These are phyloP conservation scores for Nymphalis polychloros DNA, from an alignment of 2,888 invertebrate species.

Conservation along the genomic window DNA sequence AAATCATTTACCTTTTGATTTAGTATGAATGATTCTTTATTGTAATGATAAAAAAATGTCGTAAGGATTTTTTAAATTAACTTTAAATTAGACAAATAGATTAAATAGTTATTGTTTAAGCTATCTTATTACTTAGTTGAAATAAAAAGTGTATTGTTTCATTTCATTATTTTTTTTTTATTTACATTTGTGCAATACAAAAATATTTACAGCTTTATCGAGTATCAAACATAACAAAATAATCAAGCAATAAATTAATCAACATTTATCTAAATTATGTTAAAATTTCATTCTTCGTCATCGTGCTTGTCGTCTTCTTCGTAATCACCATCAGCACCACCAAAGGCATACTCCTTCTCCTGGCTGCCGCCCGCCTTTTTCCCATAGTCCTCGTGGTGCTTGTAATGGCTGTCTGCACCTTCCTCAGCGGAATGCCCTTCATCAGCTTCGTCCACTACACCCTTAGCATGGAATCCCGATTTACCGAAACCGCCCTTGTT, in stretches of 20 bases:
- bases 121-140: background rate
- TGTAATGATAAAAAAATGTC: no score
- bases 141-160: background rate
- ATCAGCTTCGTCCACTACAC: constrained; percentile 76
- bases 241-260: constrained; percentile 48
- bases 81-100: no score
- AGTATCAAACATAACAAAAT: constrained; percentile 70
- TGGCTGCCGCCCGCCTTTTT: constrained; percentile 77
- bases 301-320: constrained; percentile 56
- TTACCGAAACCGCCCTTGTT: constrained; percentile 78
- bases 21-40: no score
- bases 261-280: constrained; percentile 58
- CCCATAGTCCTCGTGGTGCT: constrained; percentile 78
- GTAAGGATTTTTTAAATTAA: no score
- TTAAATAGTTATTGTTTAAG: background rate
- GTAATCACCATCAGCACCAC: constrained; percentile 59
- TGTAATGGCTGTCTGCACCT: constrained; percentile 80
- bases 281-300: constrained; percentile 41
- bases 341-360: constrained; percentile 74
- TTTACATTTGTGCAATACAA: constrained; percentile 32
- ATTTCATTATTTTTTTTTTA: constrained; percentile 24
- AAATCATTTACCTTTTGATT: no score
- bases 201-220: constrained; percentile 34
- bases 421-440: constrained; percentile 81
- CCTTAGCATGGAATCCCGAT: constrained; percentile 82